A percentile compares a stretch with the other conserved stretches of the same genome.
These are phyloP conservation scores for Centruroides sculpturatus DNA, from an alignment of 1,140 invertebrate genomes.

Conservation along the genomic window DNA sequence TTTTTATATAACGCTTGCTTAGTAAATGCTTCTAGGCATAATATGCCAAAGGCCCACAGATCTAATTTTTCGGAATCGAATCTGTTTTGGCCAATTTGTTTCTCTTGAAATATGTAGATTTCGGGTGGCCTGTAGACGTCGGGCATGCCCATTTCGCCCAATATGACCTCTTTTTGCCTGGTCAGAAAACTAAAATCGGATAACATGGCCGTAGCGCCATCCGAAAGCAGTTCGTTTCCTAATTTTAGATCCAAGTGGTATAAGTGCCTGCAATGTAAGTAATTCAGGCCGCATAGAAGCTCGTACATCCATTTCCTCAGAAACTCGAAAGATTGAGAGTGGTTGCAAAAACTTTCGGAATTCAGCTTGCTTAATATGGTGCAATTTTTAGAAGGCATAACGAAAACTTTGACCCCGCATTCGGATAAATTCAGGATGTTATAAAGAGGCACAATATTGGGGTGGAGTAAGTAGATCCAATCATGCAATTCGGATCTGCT, in stretches of 20 bases:
- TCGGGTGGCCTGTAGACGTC: conserved; percentile 6
- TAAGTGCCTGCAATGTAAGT: background rate
- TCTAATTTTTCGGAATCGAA: background rate
- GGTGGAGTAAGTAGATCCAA: conserved; percentile 1
- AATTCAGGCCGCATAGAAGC: conserved; percentile 1
- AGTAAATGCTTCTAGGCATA: conserved; percentile 3
- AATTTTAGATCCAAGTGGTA: conserved; percentile 9
- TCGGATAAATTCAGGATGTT: background rate
- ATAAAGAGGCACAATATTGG: conserved; percentile 1
- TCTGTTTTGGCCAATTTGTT: background rate
- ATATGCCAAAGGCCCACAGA: conserved; percentile 5
- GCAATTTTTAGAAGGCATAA: conserved; percentile 3
- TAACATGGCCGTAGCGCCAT: conserved; percentile 3
- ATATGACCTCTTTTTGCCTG: background rate
- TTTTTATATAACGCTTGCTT: background rate
- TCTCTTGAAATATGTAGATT: background rate
- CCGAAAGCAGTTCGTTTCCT: conserved; percentile 2
- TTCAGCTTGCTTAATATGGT: background rate
- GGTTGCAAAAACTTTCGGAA: background rate
- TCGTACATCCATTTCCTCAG: conserved; percentile 3
- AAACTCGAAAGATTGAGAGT: background rate
- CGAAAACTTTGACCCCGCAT: background rate
- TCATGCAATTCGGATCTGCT: background rate
- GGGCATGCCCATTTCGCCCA: background rate
- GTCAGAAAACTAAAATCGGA: conserved; percentile 1